Conservation (phyloP, 2,797 vertebrate genomes). For the Botia kubotai region DNA sequence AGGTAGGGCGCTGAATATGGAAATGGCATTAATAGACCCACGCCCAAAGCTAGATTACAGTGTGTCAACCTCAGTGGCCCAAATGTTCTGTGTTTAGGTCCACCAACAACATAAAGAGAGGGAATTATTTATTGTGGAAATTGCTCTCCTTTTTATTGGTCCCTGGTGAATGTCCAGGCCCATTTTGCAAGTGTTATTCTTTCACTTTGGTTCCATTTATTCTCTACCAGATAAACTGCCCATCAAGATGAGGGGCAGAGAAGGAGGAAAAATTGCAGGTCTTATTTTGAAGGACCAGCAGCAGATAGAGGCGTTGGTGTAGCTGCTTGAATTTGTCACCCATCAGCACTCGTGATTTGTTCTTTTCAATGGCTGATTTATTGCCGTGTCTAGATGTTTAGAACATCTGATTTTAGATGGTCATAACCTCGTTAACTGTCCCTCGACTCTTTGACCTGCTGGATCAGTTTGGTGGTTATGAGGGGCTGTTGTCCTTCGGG, state of each 20-base stretch:
- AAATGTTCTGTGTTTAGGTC: constrained; percentile 70
- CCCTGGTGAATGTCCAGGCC: constrained; percentile 71
- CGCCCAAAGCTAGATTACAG: constrained; percentile 82
- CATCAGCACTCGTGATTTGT: constrained; percentile 46
- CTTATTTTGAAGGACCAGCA: constrained; percentile 49
- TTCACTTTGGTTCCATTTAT: constrained; percentile 65
- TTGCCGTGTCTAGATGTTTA: constrained; percentile 72
- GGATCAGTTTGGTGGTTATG: constrained; percentile 72
- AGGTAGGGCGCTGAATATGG: constrained; percentile 75
- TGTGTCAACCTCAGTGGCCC: constrained; percentile 71
- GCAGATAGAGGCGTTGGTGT: constrained; percentile 32
- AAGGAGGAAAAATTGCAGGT: constrained; percentile 28
- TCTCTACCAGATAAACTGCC: constrained; percentile 58
- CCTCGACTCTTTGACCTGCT: constrained; percentile 68
- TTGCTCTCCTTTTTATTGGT: constrained; percentile 75
- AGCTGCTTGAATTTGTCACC: constrained; percentile 40
- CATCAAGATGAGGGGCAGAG: constrained; percentile 53
- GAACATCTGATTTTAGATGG: constrained; percentile 72
- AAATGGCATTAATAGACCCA: constrained; percentile 83
- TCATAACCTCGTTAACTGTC: constrained; percentile 74
- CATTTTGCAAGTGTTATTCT: constrained; percentile 65
- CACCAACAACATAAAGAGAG: constrained; percentile 65
- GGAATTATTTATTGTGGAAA: constrained; percentile 75
- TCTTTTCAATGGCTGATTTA: constrained; percentile 66
- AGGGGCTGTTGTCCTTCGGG: constrained; percentile 76